These are phyloP conservation scores for Trachemys scripta DNA, from an alignment of 2,113 vertebrate species.

Conservation along the genomic window DNA sequence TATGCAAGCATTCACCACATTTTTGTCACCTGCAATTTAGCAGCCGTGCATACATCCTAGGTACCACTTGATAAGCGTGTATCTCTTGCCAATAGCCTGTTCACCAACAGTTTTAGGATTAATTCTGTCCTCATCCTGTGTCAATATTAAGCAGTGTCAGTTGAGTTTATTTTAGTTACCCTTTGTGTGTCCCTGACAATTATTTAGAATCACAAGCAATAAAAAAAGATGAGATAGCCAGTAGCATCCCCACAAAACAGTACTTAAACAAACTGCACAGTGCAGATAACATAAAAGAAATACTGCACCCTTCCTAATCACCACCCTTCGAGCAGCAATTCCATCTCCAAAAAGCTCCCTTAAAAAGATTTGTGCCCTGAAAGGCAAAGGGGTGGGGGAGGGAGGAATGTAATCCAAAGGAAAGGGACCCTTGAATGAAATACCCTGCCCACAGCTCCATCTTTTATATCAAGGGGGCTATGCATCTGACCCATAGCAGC, in stretches of 20 bases:
- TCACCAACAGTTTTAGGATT: background rate
- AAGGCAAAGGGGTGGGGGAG: background rate
- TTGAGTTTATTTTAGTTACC: background rate
- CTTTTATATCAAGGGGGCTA: no score
- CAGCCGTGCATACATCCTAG: background rate
- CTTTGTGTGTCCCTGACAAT: background rate
- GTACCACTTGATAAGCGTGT: background rate
- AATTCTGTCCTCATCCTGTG: no score
- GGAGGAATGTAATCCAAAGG: background rate
- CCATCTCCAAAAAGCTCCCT: background rate
- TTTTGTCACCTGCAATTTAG: background rate
- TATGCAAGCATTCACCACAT: background rate
- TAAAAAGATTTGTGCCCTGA: background rate
- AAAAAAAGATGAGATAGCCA: background rate
- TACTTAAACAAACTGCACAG: background rate
- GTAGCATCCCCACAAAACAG: no score
- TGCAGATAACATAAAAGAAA: background rate
- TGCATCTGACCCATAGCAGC: background rate
- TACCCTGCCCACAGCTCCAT: background rate
- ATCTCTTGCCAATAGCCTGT: background rate
- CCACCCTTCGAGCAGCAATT: background rate
- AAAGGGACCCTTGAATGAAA: background rate
- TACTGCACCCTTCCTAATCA: background rate
- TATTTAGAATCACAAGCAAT: background rate
- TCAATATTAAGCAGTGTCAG: background rate